Percentiles rank a stretch among this genome's conserved stretches.
phyloP scores from a whole-genome alignment of 2,888 invertebrate genomes.

The Chymomyza caudatula region DNA sequence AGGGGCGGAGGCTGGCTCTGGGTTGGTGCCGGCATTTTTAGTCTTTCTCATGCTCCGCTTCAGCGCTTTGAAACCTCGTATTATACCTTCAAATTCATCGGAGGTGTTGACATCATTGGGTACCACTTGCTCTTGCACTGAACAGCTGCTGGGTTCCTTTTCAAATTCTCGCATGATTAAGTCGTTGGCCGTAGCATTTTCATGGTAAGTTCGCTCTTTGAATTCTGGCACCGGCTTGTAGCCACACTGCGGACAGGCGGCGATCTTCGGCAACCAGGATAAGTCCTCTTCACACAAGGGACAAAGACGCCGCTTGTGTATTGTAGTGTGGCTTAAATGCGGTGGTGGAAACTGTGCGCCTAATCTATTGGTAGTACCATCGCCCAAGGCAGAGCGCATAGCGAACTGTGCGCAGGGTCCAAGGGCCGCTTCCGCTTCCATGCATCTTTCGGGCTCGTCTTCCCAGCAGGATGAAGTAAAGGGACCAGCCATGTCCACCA shows the following conservation, averaged over 20 bases:
- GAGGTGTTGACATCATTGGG: constrained; percentile 38
- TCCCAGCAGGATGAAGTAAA: neutral
- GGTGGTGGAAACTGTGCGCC: constrained; percentile 27
- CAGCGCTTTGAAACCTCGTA: constrained; percentile 40
- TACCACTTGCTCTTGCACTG: constrained; percentile 2
- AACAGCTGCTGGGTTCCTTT: constrained; percentile 13
- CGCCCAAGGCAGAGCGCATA: constrained; percentile 27
- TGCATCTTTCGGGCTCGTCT: neutral
- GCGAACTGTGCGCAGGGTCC: constrained; percentile 40
- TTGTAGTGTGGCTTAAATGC: constrained; percentile 39
- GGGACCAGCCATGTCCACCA: neutral
- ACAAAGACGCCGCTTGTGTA: constrained; percentile 43
- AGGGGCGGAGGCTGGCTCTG: neutral
- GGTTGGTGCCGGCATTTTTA: neutral
- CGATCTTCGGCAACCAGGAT: constrained; percentile 77
- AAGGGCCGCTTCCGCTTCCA: constrained; percentile 3
- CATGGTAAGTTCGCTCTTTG: constrained; percentile 64
- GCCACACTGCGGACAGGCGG: constrained; percentile 75
- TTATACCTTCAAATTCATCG: constrained; percentile 42
- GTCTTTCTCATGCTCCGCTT: constrained; percentile 34
- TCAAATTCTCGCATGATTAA: constrained; percentile 63
- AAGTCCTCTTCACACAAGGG: constrained; percentile 73
- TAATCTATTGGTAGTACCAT: constrained; percentile 40
- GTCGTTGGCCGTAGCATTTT: constrained; percentile 67
- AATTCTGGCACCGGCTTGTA: constrained; percentile 68